These are phyloP conservation scores for Machimus rusticus DNA, from an alignment of 2,888 invertebrate genomes.

Conservation along the genomic window DNA sequence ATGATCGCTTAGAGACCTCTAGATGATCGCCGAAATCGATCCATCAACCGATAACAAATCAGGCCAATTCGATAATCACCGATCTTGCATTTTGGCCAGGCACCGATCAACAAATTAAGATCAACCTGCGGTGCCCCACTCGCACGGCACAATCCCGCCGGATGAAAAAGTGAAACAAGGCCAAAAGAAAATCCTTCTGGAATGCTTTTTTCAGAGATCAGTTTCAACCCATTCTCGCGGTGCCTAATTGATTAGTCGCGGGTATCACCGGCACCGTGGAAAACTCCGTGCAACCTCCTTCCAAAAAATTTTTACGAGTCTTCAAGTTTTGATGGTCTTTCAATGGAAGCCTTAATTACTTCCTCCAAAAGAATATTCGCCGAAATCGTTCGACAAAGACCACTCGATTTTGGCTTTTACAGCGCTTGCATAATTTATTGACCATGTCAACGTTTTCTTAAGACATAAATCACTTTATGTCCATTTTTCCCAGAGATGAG, in stretches of 20 bases:
- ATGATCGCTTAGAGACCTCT: conserved; percentile 11
- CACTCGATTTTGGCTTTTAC: background rate
- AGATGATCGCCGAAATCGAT: conserved; percentile 5
- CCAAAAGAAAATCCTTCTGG: background rate
- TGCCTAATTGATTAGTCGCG: conserved; percentile 30
- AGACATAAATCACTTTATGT: background rate
- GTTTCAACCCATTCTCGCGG: background rate
- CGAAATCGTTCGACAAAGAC: background rate
- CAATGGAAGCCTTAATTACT: conserved; percentile 28
- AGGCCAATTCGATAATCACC: conserved; percentile 12
- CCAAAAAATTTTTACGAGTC: background rate
- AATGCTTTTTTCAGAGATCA: background rate
- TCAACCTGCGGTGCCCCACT: background rate
- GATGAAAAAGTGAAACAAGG: background rate
- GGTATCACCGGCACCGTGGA: conserved; percentile 20
- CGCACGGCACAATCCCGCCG: background rate
- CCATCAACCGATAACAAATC: conserved; percentile 8
- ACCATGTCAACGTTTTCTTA: background rate
- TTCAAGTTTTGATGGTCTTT: background rate
- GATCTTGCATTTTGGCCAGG: background rate
- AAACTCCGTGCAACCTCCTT: background rate
- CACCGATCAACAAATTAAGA: background rate
- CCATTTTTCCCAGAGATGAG: background rate
- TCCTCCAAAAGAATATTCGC: background rate
- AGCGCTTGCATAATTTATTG: background rate